These are phyloP conservation scores for Geophilus truncorum DNA, from an alignment of 2,888 invertebrate genomes.

Conservation along the genomic window DNA sequence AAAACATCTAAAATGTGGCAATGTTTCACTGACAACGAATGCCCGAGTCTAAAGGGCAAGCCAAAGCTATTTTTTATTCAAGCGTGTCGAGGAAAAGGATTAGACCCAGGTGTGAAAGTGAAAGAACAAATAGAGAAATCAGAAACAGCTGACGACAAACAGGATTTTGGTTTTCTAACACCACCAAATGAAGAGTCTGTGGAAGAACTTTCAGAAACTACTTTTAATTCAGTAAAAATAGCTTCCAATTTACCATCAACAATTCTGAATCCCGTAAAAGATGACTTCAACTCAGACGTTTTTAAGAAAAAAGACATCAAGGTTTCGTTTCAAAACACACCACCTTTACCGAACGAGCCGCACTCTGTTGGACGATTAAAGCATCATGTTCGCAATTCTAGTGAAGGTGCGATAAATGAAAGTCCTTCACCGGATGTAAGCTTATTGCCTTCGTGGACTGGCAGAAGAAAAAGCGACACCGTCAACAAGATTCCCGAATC, in stretches of 20 bases:
- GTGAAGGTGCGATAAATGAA: neutral
- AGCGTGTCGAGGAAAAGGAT: neutral
- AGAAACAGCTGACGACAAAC: neutral
- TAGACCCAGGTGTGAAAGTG: neutral
- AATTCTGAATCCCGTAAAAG: no score
- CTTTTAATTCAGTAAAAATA: no score
- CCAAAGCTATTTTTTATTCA: conserved; percentile 11
- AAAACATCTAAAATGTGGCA: neutral
- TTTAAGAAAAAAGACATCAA: no score
- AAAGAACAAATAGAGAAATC: neutral
- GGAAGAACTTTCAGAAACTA: no score
- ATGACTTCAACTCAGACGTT: no score
- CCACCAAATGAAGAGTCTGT: no score
- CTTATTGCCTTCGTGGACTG: no score
- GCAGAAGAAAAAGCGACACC: neutral
- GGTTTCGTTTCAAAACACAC: no score
- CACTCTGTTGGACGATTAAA: no score
- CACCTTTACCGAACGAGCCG: no score
- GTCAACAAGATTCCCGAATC: neutral
- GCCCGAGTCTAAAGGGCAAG: neutral
- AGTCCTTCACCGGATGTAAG: neutral
- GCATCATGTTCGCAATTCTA: neutral
- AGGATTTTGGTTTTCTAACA: neutral
- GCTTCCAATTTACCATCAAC: no score
- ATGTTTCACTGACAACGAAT: neutral